Conservation (phyloP, 2,888 invertebrate species). For the Pachycephus smyrnensis region DNA sequence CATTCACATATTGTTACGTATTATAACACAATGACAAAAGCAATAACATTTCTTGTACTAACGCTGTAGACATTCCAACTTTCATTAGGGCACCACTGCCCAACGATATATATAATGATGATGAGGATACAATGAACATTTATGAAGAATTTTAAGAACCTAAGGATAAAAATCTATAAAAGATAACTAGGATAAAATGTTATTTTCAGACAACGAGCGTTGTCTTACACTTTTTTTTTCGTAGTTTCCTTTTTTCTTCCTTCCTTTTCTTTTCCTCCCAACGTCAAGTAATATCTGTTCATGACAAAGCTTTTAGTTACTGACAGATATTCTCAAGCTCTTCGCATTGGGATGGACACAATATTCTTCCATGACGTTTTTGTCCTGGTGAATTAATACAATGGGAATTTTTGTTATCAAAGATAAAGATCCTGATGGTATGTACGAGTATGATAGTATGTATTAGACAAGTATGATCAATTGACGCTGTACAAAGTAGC, state of each 20-base stretch:
- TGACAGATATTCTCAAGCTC: background rate
- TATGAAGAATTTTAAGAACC: background rate
- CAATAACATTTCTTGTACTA: conserved; percentile 20
- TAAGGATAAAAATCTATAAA: background rate
- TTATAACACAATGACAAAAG: conserved; percentile 27
- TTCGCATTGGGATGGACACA: too few relatives aligned
- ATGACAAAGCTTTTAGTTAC: background rate
- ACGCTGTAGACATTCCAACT: conserved; percentile 18
- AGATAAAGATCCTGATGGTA: conserved; percentile 12
- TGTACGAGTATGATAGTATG: background rate
- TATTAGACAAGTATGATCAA: background rate
- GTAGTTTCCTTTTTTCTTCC: too few relatives aligned
- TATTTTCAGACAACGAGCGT: background rate
- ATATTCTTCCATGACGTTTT: too few relatives aligned
- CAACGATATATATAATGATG: background rate
- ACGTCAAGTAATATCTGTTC: background rate
- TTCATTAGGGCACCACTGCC: conserved; percentile 16
- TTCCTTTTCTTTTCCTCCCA: background rate
- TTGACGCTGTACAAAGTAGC: background rate
- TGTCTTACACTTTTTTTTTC: too few relatives aligned
- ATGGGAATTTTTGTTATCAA: conserved; percentile 1
- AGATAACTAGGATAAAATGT: conserved; percentile 1
- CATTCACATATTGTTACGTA: conserved; percentile 12
- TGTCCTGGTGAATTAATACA: background rate
- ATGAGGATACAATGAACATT: background rate